Conservation (phyloP, 53 echinoderm and acorn worm species). For the Glandiceps talaboti region DNA sequence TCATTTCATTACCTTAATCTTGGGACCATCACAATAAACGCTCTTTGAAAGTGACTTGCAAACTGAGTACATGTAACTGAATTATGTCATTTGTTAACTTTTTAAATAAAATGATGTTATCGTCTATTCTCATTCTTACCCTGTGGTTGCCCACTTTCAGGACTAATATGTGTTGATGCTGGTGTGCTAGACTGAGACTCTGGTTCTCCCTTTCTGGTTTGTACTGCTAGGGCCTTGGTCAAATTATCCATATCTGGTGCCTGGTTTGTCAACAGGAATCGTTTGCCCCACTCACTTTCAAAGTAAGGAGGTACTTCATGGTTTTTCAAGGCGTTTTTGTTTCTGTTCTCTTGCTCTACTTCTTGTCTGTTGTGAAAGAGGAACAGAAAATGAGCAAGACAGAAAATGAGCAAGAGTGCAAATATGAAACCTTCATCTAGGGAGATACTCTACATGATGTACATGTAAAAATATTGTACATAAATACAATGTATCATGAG, state of each 20-base stretch:
- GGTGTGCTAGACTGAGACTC: conserved; percentile 75
- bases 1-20: neutral
- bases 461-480: neutral
- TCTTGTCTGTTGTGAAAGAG: conserved; percentile 48
- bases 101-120: no score
- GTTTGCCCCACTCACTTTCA: conserved; percentile 66
- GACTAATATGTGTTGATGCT: conserved; percentile 25
- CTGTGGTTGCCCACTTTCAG: neutral
- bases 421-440: no score
- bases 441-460: neutral
- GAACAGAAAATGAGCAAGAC: neutral
- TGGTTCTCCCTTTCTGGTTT: conserved; percentile 32
- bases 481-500: neutral
- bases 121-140: no score
- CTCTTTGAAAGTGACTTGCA: neutral
- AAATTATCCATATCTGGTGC: conserved; percentile 84
- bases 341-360: conserved; percentile 46
- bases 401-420: no score
- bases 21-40: neutral
- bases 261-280: conserved; percentile 35
- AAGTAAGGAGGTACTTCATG: conserved; percentile 81
- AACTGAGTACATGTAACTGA: neutral
- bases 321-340: conserved; percentile 53
- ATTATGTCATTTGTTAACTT: no score
- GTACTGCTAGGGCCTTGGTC: conserved; percentile 55